phyloP scores from a whole-genome alignment of 2,113 vertebrate species.

The Dasypus novemcinctus region DNA sequence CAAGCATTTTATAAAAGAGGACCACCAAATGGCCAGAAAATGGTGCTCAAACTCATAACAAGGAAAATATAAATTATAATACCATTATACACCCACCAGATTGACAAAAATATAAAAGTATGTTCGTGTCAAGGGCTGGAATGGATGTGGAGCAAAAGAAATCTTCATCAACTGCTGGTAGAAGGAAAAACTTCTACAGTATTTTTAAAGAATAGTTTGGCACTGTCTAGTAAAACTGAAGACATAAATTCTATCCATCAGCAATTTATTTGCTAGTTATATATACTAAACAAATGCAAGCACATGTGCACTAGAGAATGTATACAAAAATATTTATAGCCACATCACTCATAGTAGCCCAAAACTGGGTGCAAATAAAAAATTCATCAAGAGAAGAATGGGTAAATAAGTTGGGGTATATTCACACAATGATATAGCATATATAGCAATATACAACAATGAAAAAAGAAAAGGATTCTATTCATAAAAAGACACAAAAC shows the following conservation, averaged over 20 bases:
- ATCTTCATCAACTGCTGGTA: background rate
- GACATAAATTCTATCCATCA: background rate
- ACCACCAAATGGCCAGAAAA: background rate
- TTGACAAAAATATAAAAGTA: background rate
- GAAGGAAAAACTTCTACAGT: background rate
- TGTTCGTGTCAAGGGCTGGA: background rate
- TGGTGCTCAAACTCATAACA: background rate
- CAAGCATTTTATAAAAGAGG: background rate
- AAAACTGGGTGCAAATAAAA: background rate
- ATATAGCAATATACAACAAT: background rate
- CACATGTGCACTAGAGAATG: background rate
- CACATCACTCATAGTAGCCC: background rate
- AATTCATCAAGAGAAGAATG: background rate
- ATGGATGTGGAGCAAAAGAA: background rate
- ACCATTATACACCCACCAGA: background rate
- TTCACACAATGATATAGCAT: background rate
- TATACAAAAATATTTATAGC: background rate
- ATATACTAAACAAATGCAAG: background rate
- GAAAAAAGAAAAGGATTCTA: background rate
- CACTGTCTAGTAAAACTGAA: conserved; percentile 1
- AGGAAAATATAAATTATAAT: background rate
- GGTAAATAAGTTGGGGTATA: background rate
- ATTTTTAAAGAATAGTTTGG: background rate
- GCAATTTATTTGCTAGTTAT: background rate
- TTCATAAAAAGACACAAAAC: background rate